A percentile compares a stretch with the other conserved stretches of the same genome.
Evolutionary conservation across 2,888 invertebrate genomes (phyloP).

Genomic region (Lordiphosa fenestrarum): DNA sequence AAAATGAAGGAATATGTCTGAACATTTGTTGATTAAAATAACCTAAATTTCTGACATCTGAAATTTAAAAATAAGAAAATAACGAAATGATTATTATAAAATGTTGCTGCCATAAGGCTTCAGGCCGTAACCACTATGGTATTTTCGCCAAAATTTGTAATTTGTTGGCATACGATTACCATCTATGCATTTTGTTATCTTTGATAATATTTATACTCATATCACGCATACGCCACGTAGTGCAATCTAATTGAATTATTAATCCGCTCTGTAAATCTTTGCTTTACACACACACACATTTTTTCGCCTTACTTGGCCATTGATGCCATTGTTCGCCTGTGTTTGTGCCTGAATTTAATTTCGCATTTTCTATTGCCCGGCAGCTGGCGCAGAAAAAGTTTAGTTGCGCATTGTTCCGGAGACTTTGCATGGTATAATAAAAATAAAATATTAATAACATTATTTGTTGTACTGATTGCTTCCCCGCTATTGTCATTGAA

Average conservation of each 20-base stretch:
- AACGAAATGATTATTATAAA: too few species aligned
- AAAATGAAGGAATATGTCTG: too few species aligned
- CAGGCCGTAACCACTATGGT: too few species aligned
- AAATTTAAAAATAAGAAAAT: too few species aligned
- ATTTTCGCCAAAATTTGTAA: too few species aligned
- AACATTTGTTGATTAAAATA: too few species aligned
- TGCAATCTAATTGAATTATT: slow-evolving; percentile 69
- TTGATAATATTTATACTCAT: slow-evolving; percentile 40
- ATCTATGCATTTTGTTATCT: slow-evolving; percentile 1
- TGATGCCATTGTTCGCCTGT: slow-evolving; percentile 36
- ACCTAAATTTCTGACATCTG: too few species aligned
- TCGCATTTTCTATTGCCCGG: slow-evolving; percentile 46
- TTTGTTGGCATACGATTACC: slow-evolving; percentile 1
- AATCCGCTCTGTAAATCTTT: slow-evolving; percentile 55
- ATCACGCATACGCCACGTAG: slow-evolving; percentile 52
- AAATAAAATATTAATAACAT: slow-evolving; percentile 67
- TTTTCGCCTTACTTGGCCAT: slow-evolving; percentile 13
- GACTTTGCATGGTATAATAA: slow-evolving; percentile 55
- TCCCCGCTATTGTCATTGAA: slow-evolving; percentile 19
- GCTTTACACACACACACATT: slow-evolving; percentile 18
- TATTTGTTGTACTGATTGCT: slow-evolving; percentile 50
- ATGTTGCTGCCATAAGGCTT: too few species aligned
- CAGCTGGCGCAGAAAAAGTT: slow-evolving; percentile 41
- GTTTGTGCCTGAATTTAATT: slow-evolving; percentile 36
- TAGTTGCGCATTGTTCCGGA: slow-evolving; percentile 44